Base-by-base conservation (phyloP, 2,113 vertebrate genomes). In the Emydura subglobosa region DNA sequence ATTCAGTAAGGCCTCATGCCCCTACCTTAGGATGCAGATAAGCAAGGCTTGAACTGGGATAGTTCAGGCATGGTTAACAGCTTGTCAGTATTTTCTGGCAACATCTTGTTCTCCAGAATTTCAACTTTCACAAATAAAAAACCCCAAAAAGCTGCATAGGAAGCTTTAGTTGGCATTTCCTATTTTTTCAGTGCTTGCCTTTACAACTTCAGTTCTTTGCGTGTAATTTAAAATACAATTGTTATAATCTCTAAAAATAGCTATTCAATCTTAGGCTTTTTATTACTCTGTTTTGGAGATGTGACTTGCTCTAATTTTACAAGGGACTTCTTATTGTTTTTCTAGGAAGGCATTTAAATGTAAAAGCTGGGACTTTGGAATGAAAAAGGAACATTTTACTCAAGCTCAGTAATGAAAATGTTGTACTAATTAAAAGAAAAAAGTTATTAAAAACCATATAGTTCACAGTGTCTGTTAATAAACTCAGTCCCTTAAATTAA, bases 391-490 rank as follows among this genome's bases (percentile, higher is more conserved):
- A 65, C 94, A 92, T 91, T 94, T 50, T 96, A n/a, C 85, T 95
- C 54, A 83, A 93, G 92, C 82, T 94, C 85, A 91, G 27, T 91
- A 81, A 88, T 86, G 93, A 95, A 96, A 95, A 65, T 74, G 24
- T 89, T 92, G 72, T 55, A 39, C 93, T 96, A 96, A 97, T 96
- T 97, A 95, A 96, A 44, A 44, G 22, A 24, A 25, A 68, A 68
- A 76, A 95, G 95, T 95, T 89, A 96, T 96, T 96, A 96, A 93
- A 95, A 84, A 10, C 68, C 68, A 79, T 80, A 89, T 94, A 92
- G 94, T 93, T 96, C 93, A 59, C 50, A 95, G 92, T 55, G 82
- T 87, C 83, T 97, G 95, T 85, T 97, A 96, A 95, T 96, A 95
- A 97, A 96, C 82, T 89, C n/a, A 44, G 10, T 76, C 85, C 84